Evolutionary conservation across 2,888 invertebrate genomes (phyloP), one percentile per base, ranked within the genome.

Genomic region (Nebria brevicollis): DNA sequence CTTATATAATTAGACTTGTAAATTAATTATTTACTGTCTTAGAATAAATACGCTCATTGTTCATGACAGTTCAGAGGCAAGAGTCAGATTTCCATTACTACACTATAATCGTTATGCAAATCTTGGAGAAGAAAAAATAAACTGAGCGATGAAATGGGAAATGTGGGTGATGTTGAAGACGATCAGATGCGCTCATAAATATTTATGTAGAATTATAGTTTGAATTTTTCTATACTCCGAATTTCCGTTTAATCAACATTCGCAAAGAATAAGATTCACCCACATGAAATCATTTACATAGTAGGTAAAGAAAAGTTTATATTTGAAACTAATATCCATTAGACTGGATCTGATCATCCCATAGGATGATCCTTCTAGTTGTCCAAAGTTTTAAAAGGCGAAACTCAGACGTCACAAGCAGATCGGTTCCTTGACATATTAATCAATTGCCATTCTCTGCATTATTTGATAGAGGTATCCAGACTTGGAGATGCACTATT

Each of bases 191-290:
- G 72, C 72, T 79, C 78, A 79, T 79, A 79, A 73, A 79, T 79
- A 79, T 79, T 72, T 79, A 79, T 79, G 78, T 34, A 6, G 43
- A 74, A 79, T 74, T 72, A 43, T 66, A 79, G 66, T 79, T 79
- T 66, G 78, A 66, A 79, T 79, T 79, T 66, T 79, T 79, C 66
- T 79, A 79, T 74, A 72, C 65, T 66, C 66, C 41, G 34, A 72
- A 66, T 79, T 79, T 79, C 66, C 66, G 78, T 66, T 79, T 72
- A 79, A 79, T 74, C 78, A 79, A 79, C 78, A 79, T 79, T 66
- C 66, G 41, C 41, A 66, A 41, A 5, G 15, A 10, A 41, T 34
- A 13, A 54, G 13, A 54, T 34, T 34, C 34, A 34, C 34, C 54
- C 54, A 13, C 54, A 54, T 54, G 13, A 13, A 54, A 11, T 7